Evolutionary conservation across 2,113 vertebrate species (phyloP).

Genomic region (Saimiri boliviensis): DNA sequence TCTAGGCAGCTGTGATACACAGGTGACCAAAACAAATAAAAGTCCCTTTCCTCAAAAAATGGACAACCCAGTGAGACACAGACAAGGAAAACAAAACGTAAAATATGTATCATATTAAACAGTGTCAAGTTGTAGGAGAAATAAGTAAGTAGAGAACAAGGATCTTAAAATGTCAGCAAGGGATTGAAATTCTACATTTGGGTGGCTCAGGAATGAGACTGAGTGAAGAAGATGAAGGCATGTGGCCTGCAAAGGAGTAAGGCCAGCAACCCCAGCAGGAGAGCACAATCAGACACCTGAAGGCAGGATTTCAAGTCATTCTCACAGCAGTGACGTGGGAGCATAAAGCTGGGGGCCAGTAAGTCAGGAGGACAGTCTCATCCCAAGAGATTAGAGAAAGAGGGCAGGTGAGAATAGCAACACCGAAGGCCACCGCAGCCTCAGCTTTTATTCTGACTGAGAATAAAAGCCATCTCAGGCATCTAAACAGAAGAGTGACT

Average conservation of each 20-base stretch:
- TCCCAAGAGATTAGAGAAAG: background rate
- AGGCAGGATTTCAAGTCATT: accelerated
- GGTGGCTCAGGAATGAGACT: accelerated
- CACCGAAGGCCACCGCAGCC: accelerated
- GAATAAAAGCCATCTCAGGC: background rate
- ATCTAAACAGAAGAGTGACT: background rate
- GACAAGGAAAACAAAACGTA: background rate
- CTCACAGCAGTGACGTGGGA: background rate
- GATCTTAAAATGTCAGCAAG: background rate
- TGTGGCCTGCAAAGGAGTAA: no score
- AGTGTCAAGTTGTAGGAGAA: no score
- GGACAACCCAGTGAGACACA: background rate
- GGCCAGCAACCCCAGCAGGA: background rate
- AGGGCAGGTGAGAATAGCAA: background rate
- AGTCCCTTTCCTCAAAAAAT: background rate
- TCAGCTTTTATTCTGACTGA: no score
- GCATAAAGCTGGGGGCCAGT: background rate
- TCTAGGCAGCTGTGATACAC: background rate
- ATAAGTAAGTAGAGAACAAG: background rate
- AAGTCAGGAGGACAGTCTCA: background rate
- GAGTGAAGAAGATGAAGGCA: background rate
- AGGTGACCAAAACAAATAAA: background rate
- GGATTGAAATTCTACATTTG: background rate
- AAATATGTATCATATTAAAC: background rate
- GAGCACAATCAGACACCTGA: no score